A percentile compares a stretch with the other conserved stretches of the same genome.
phyloP scores from a whole-genome alignment of 2,797 vertebrate species.

The Melanotaenia pygmaea region DNA sequence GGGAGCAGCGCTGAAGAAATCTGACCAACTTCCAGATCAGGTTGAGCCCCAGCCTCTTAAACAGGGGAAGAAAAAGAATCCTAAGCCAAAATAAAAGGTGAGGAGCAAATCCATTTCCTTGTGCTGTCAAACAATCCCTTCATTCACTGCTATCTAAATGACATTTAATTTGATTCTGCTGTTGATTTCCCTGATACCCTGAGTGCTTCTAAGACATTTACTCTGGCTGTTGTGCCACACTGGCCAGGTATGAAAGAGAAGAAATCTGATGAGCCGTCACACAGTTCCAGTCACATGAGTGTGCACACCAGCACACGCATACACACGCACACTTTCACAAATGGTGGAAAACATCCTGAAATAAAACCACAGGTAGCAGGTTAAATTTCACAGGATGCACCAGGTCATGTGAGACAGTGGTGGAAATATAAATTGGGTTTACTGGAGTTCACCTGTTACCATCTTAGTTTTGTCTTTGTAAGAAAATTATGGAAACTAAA shows the following conservation, averaged over 20 bases:
- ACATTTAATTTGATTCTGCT: constrained; percentile 88
- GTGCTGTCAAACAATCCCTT: constrained; percentile 84
- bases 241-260: constrained; percentile 74
- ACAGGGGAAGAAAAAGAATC: constrained; percentile 79
- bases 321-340: constrained; percentile 50
- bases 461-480: constrained; percentile 11
- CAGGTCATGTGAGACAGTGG: constrained; percentile 80
- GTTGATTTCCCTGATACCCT: constrained; percentile 84
- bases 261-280: constrained; percentile 81
- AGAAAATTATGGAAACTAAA: neutral
- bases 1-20: constrained; percentile 77
- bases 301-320: constrained; percentile 32
- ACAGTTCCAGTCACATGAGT: constrained; percentile 61
- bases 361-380: constrained; percentile 81
- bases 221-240: constrained; percentile 72
- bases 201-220: constrained; percentile 83
- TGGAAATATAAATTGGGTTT: constrained; percentile 80
- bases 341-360: constrained; percentile 85
- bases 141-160: constrained; percentile 86
- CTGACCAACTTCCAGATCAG: constrained; percentile 81
- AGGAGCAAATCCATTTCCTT: constrained; percentile 83
- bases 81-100: constrained; percentile 84
- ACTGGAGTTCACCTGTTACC: constrained; percentile 38
- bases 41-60: constrained; percentile 80
- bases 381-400: constrained; percentile 81